Conservation (phyloP, 2,113 vertebrate species). For the Oreochromis niloticus region DNA sequence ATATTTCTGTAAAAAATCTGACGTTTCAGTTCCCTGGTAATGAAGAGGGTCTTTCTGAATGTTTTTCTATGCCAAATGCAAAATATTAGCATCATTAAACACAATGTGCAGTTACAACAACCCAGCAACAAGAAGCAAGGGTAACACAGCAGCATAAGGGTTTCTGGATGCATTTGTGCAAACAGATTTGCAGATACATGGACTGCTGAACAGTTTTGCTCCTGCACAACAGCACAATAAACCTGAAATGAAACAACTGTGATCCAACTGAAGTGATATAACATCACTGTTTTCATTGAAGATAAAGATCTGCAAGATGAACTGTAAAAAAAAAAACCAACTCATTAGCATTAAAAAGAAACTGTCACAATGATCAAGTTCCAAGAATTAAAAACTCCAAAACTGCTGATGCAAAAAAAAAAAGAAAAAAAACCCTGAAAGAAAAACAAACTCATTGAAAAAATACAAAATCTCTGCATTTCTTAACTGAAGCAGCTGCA, state of each 20-base stretch:
- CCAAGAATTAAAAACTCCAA: background rate
- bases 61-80: background rate
- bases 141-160: background rate
- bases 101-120: background rate
- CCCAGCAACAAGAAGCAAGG: background rate
- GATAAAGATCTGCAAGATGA: background rate
- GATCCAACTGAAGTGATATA: background rate
- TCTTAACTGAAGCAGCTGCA: background rate
- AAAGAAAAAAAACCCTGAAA: no score
- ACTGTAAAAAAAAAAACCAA: background rate
- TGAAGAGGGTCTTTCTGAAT: background rate
- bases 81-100: background rate
- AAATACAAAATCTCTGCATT: background rate
- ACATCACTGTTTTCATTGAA: fast-evolving
- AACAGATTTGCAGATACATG: background rate
- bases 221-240: background rate
- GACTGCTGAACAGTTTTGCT: background rate
- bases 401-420: fast-evolving
- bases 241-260: background rate
- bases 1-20: background rate
- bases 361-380: background rate
- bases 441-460: background rate
- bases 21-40: background rate
- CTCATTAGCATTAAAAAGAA: background rate
- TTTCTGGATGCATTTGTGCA: background rate